Conservation (phyloP, 2,797 vertebrate genomes). For the Scomberomorus guttatus region DNA sequence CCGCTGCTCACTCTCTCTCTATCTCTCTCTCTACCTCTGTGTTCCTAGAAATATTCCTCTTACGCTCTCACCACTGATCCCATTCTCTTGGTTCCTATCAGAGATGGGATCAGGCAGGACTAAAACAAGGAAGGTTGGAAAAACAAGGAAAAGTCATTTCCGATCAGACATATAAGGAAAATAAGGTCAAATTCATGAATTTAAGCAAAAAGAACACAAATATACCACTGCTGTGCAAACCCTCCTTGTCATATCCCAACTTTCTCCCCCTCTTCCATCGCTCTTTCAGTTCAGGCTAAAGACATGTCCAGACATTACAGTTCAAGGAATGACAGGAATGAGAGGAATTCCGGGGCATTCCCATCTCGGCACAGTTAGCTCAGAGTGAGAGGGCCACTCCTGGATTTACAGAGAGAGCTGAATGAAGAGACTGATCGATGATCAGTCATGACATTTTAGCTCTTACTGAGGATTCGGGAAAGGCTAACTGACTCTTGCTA, state of each 20-base stretch:
- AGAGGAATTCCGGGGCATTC: constrained; percentile 86
- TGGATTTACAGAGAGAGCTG: constrained; percentile 46
- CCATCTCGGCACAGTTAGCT: constrained; percentile 69
- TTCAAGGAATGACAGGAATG: constrained; percentile 84
- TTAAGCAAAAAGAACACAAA: neutral
- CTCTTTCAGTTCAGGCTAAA: constrained; percentile 49
- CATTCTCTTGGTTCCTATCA: neutral
- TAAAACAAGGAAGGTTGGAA: neutral
- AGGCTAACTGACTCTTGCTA: neutral
- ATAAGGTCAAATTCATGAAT: neutral
- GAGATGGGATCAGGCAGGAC: neutral
- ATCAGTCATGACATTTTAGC: constrained; percentile 9
- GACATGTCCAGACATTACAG: constrained; percentile 84
- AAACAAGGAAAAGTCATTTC: neutral
- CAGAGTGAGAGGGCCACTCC: constrained; percentile 69
- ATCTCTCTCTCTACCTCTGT: constrained; percentile 10
- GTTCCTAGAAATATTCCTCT: neutral
- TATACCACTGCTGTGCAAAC: neutral
- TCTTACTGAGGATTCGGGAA: neutral
- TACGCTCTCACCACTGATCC: neutral
- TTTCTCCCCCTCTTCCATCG: constrained; percentile 15
- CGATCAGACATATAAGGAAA: neutral
- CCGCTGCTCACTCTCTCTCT: constrained; percentile 12
- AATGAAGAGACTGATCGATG: constrained; percentile 28
- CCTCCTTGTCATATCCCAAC: neutral